These are phyloP conservation scores for Diplazon laetatorius DNA, from an alignment of 2,888 invertebrate species.

Conservation along the genomic window DNA sequence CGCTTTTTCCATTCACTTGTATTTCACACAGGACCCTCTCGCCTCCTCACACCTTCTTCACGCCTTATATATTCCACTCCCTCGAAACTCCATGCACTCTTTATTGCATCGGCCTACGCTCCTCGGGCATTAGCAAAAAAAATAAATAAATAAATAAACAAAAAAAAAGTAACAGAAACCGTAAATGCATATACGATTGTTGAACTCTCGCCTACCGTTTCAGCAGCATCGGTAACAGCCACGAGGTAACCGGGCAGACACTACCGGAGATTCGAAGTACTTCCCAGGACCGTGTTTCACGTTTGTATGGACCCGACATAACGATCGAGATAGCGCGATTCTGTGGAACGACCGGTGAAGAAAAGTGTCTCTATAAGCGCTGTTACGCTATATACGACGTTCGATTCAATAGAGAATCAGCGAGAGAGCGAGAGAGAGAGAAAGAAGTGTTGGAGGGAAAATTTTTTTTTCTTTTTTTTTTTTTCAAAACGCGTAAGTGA, in stretches of 20 bases:
- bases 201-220: conserved; percentile 52
- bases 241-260: conserved; percentile 13
- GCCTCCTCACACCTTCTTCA: conserved; percentile 38
- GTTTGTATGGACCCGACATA: conserved; percentile 49
- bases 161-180: no score
- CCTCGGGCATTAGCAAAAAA: conserved; percentile 18
- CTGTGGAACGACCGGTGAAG: conserved; percentile 49
- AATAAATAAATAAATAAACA: no score
- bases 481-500: no score
- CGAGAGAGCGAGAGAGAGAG: not conserved
- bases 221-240: conserved; percentile 5
- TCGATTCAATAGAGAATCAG: conserved; percentile 30
- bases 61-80: conserved; percentile 50
- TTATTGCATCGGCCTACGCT: conserved; percentile 49
- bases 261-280: conserved; percentile 39
- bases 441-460: conserved; percentile 11
- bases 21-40: conserved; percentile 6
- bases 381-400: not conserved
- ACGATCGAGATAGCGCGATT: conserved; percentile 57
- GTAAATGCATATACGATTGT: conserved; percentile 57
- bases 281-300: conserved; percentile 42
- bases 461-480: no score
- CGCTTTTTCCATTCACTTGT: conserved; percentile 43
- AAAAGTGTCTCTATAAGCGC: conserved; percentile 45
- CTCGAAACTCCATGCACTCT: conserved; percentile 47